These are phyloP conservation scores for Hyperoplus lanceolatus DNA, from an alignment of 2,797 vertebrate genomes.

Conservation along the genomic window DNA sequence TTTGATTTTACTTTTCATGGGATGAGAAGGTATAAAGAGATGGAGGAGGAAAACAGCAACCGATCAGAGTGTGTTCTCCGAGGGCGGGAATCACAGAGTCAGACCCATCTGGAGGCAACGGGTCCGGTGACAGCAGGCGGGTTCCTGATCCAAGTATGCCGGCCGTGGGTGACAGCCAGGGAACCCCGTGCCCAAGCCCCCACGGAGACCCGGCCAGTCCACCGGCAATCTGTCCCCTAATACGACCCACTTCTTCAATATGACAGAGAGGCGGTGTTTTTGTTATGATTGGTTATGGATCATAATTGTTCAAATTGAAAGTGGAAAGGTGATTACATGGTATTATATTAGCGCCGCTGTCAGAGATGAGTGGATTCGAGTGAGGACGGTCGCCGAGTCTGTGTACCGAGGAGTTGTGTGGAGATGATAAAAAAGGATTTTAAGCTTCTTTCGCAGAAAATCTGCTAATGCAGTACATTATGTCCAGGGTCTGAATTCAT, in stretches of 20 bases:
- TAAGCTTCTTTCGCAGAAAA: slow-evolving; percentile 65
- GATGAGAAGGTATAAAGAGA: slow-evolving; percentile 21
- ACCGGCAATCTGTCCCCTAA: slow-evolving; percentile 74
- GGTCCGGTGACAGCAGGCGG: slow-evolving; percentile 82
- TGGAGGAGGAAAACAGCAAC: slow-evolving; percentile 34
- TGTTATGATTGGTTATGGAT: slow-evolving; percentile 47
- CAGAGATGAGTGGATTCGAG: slow-evolving; percentile 57
- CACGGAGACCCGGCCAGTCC: slow-evolving; percentile 46
- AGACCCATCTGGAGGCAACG: slow-evolving; percentile 85
- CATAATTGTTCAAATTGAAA: slow-evolving; percentile 60
- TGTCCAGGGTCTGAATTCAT: slow-evolving; percentile 64
- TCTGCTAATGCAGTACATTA: slow-evolving; percentile 66
- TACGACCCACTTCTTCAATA: slow-evolving; percentile 43
- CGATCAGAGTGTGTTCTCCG: slow-evolving; percentile 26
- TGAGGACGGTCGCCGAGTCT: slow-evolving; percentile 33
- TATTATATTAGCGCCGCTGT: slow-evolving; percentile 60
- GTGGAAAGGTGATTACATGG: slow-evolving; percentile 56
- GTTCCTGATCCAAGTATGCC: slow-evolving; percentile 66
- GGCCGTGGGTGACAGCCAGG: slow-evolving; percentile 52
- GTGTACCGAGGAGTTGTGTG: slow-evolving; percentile 48
- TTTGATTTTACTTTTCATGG: neutral
- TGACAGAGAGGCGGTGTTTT: slow-evolving; percentile 39
- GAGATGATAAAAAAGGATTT: slow-evolving; percentile 60
- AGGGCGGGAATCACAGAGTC: slow-evolving; percentile 53
- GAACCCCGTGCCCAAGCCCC: slow-evolving; percentile 62